Conservation (phyloP, 2,113 vertebrate genomes). For the Chionis minor region DNA sequence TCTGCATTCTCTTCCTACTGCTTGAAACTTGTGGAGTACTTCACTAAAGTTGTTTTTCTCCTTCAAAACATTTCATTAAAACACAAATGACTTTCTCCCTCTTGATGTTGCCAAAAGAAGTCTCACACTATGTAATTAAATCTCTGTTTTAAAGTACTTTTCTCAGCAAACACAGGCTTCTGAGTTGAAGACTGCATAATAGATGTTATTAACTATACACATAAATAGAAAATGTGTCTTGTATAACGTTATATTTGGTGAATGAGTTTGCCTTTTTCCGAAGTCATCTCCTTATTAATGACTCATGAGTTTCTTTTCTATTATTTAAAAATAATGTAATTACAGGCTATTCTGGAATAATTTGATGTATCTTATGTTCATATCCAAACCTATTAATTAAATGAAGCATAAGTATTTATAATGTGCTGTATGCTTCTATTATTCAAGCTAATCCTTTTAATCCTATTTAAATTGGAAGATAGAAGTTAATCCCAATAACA, state of each 20-base stretch:
- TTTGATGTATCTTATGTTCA: slow-evolving; percentile 72
- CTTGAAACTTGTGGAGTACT: slow-evolving; percentile 50
- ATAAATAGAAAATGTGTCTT: slow-evolving; percentile 74
- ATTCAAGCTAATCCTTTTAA: slow-evolving; percentile 77
- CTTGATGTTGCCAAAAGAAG: slow-evolving; percentile 61
- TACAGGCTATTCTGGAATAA: slow-evolving; percentile 68
- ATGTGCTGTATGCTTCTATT: slow-evolving; percentile 63
- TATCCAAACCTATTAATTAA: slow-evolving; percentile 78
- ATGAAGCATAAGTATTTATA: slow-evolving; percentile 70
- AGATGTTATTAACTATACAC: slow-evolving; percentile 67
- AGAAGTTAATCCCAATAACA: slow-evolving; percentile 73
- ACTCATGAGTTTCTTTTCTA: slow-evolving; percentile 71
- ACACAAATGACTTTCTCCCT: slow-evolving; percentile 54
- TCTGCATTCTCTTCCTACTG: slow-evolving; percentile 1
- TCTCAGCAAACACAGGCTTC: slow-evolving; percentile 65
- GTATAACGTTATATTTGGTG: slow-evolving; percentile 59
- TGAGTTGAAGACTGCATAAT: slow-evolving; percentile 67
- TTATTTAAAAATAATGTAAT: slow-evolving; percentile 77
- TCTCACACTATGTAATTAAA: slow-evolving; percentile 68
- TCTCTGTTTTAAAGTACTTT: slow-evolving; percentile 68
- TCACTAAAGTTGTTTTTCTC: slow-evolving; percentile 64
- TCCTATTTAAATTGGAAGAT: slow-evolving; percentile 72
- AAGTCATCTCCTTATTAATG: slow-evolving; percentile 68
- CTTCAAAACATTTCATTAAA: slow-evolving; percentile 71
- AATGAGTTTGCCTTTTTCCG: slow-evolving; percentile 69